These are phyloP conservation scores for Argentina silus DNA, from an alignment of 2,797 vertebrate genomes.

Conservation along the genomic window DNA sequence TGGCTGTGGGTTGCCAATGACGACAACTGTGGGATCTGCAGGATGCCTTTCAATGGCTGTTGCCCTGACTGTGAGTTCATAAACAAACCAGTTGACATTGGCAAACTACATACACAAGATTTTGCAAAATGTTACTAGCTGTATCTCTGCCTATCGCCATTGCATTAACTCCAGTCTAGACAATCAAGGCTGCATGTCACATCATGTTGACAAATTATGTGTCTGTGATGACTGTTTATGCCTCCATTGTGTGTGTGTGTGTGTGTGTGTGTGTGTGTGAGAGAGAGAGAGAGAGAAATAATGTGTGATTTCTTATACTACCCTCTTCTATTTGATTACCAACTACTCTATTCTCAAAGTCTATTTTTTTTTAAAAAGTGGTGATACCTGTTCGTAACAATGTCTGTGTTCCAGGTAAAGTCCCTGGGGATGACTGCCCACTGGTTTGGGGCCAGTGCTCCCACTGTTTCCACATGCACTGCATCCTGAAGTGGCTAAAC, in stretches of 20 bases:
- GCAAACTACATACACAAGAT: too few species aligned
- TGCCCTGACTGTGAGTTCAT: conserved; percentile 94
- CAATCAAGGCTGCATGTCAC: too few species aligned
- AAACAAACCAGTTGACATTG: background rate
- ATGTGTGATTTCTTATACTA: too few species aligned
- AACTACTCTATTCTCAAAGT: too few species aligned
- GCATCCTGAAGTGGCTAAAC: conserved; percentile 98
- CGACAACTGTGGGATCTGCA: conserved; percentile 97
- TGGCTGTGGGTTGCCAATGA: conserved; percentile 99
- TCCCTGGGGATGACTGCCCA: conserved; percentile 96
- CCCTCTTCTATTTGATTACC: too few species aligned
- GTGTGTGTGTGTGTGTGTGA: too few species aligned
- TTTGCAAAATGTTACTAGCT: background rate
- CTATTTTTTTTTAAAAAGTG: background rate
- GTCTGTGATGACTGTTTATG: too few species aligned
- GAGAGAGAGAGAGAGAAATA: too few species aligned
- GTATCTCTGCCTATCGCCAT: background rate
- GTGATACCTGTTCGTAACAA: too few species aligned
- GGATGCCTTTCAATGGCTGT: conserved; percentile 96
- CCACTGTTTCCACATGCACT: conserved; percentile 99
- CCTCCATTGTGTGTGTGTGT: too few species aligned
- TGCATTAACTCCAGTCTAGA: background rate
- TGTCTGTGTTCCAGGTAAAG: conserved; percentile 83
- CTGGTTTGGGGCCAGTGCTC: conserved; percentile 99
- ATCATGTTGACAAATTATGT: too few species aligned